Conservation (phyloP, 2,888 invertebrate genomes). For the Eupithecia subfuscata region DNA sequence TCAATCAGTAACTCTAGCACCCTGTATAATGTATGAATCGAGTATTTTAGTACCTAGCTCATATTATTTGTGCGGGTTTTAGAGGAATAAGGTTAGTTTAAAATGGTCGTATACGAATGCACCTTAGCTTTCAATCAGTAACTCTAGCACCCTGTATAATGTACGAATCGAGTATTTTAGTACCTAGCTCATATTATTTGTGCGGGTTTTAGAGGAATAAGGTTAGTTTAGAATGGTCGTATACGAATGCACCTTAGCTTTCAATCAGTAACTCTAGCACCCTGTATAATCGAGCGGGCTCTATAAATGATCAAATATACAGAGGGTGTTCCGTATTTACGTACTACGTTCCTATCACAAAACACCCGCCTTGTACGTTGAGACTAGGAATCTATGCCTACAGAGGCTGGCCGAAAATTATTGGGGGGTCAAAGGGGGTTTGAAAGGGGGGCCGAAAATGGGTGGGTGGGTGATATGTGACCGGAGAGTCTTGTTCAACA, state of each 20-base stretch:
- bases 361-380: slow-evolving; percentile 71
- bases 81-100: too few species aligned
- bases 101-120: too few species aligned
- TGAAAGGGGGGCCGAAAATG: slow-evolving; percentile 46
- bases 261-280: background rate
- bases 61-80: background rate
- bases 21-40: too few species aligned
- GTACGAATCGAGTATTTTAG: too few species aligned
- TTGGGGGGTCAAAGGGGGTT: slow-evolving; percentile 56
- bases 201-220: background rate
- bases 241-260: background rate
- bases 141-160: too few species aligned
- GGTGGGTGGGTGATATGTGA: slow-evolving; percentile 74
- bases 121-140: too few species aligned
- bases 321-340: slow-evolving; percentile 62
- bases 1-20: too few species aligned
- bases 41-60: background rate
- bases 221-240: too few species aligned
- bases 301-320: slow-evolving; percentile 62
- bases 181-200: too few species aligned
- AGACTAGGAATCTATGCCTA: slow-evolving; percentile 78
- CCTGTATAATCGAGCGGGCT: slow-evolving; percentile 36
- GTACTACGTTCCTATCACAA: slow-evolving; percentile 61
- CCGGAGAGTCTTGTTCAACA: slow-evolving; percentile 84
- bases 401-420: slow-evolving; percentile 76